Percentiles rank a stretch among this genome's conserved stretches.
phyloP scores from a whole-genome alignment of 2,113 vertebrate species.

The Rissa tridactyla region DNA sequence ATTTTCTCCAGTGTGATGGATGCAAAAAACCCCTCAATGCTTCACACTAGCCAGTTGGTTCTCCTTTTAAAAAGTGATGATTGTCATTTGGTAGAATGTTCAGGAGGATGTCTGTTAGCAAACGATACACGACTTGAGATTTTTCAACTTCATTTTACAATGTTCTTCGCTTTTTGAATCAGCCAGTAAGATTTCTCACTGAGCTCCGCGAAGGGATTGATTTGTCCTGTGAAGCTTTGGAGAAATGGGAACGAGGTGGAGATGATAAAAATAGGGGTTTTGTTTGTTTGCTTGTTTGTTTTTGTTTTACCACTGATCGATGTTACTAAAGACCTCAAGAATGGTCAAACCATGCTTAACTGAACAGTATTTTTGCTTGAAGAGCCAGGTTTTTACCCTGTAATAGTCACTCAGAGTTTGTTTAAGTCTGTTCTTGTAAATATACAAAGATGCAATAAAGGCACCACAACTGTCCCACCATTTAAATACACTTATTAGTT shows the following conservation, averaged over 20 bases:
- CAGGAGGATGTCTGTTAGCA: not conserved
- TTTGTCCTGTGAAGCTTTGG: not conserved
- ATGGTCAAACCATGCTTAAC: not conserved
- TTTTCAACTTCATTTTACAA: not conserved
- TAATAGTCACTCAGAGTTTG: not conserved
- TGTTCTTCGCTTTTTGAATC: not conserved
- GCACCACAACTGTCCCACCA: not conserved
- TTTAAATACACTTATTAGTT: slow-evolving; percentile 5
- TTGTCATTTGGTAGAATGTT: not conserved
- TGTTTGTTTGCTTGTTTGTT: not conserved
- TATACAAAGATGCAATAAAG: not conserved
- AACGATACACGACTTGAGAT: not conserved
- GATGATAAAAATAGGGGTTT: not conserved
- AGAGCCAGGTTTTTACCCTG: not conserved
- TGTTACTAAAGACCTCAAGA: not conserved
- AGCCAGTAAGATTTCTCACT: not conserved
- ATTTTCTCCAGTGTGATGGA: not conserved
- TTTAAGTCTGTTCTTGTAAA: not conserved
- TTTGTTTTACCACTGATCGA: not conserved
- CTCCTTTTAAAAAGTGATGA: not conserved
- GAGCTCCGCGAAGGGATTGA: not conserved
- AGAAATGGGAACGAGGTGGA: not conserved
- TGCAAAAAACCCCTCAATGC: not conserved
- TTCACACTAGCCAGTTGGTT: not conserved
- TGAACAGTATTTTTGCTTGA: not conserved